Evolutionary conservation across 2,113 vertebrate genomes (phyloP).

Genomic region (Lasiurus cinereus): DNA sequence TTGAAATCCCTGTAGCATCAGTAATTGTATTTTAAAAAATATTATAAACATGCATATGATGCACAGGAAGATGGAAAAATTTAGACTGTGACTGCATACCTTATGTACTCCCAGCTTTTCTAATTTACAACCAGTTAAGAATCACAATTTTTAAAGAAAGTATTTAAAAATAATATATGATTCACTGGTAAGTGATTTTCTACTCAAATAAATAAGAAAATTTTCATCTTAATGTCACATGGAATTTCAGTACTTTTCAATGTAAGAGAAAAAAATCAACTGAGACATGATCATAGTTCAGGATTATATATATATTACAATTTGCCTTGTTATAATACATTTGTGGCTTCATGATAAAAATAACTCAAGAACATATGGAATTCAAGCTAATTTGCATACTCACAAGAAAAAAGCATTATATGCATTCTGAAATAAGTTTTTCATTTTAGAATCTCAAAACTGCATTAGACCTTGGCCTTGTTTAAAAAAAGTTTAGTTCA

Average conservation of each 20-base stretch:
- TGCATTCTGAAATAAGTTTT: constrained; percentile 88
- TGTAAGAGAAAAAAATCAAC: constrained; percentile 92
- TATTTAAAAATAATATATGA: constrained; percentile 79
- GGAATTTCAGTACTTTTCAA: constrained; percentile 96
- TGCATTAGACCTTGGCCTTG: constrained; percentile 84
- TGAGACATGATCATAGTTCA: constrained; percentile 94
- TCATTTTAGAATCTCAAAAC: constrained; percentile 87
- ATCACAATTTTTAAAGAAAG: constrained; percentile 75
- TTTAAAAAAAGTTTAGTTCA: constrained; percentile 83
- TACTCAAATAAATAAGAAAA: constrained; percentile 94
- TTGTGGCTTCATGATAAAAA: constrained; percentile 92
- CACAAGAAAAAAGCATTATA: constrained; percentile 90
- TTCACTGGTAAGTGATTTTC: constrained; percentile 82
- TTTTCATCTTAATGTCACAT: constrained; percentile 95
- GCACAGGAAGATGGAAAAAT: constrained; percentile 71
- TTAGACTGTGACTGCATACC: constrained; percentile 65
- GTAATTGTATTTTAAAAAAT: constrained; percentile 68
- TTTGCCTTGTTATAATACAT: constrained; percentile 96
- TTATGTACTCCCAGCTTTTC: constrained; percentile 66
- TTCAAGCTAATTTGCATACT: constrained; percentile 89
- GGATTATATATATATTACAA: constrained; percentile 96
- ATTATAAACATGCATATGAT: constrained; percentile 77
- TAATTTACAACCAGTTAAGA: constrained; percentile 76
- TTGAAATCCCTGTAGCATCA: constrained; percentile 72
- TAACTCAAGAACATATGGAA: constrained; percentile 90